phyloP scores from a whole-genome alignment of 2,113 vertebrate species.

The Rousettus leschenaultii region DNA sequence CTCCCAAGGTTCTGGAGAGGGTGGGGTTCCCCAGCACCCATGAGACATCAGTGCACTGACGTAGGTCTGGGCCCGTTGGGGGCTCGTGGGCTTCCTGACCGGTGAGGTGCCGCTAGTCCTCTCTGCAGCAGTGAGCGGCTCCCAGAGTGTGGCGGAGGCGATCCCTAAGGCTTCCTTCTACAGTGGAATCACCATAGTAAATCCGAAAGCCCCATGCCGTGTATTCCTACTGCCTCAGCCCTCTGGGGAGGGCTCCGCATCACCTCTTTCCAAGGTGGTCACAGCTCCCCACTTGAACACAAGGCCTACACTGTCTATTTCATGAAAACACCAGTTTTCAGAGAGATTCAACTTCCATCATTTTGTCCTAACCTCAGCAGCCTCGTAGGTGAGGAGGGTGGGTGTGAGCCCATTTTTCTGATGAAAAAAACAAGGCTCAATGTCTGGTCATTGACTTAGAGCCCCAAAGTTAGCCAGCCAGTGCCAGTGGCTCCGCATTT shows the following conservation, averaged over 20 bases:
- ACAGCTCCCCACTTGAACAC: not conserved
- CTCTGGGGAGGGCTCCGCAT: too few relatives aligned
- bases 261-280: not conserved
- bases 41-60: accelerated
- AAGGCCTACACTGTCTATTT: not conserved
- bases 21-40: too few relatives aligned
- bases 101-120: not conserved
- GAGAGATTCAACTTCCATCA: too few relatives aligned
- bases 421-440: not conserved
- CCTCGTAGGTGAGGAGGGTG: not conserved
- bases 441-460: not conserved
- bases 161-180: not conserved
- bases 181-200: not conserved
- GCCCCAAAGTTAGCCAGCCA: not conserved
- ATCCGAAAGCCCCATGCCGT: accelerated
- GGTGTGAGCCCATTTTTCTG: not conserved
- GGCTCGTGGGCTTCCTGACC: not conserved
- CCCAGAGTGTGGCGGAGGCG: not conserved
- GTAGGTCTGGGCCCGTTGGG: not conserved
- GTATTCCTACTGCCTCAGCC: accelerated
- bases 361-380: not conserved
- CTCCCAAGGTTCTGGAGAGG: not conserved
- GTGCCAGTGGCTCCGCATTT: not conserved
- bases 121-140: not conserved
- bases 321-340: not conserved